Conservation (phyloP, 2,113 vertebrate genomes). For the Capreolus pygargus region DNA sequence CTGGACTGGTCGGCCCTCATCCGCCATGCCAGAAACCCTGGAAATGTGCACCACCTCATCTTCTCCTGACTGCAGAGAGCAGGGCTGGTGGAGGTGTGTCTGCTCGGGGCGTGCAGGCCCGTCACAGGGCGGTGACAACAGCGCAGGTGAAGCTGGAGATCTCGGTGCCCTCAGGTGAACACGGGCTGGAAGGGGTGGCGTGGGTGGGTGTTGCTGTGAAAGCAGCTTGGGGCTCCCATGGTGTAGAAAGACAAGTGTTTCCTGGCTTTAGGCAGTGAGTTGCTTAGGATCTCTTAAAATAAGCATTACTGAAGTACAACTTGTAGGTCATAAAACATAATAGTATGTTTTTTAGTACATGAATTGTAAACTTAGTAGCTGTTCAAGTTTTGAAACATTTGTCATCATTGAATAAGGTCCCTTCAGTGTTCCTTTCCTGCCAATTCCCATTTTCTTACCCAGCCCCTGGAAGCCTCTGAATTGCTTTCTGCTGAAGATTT, state of each 20-base stretch:
- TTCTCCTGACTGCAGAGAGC: accelerated
- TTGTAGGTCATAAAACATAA: background rate
- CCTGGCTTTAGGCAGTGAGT: background rate
- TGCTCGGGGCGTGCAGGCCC: accelerated
- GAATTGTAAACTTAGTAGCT: background rate
- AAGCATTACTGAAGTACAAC: background rate
- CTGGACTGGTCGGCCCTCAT: accelerated
- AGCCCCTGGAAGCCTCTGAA: background rate
- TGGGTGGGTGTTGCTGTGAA: accelerated
- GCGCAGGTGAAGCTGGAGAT: accelerated
- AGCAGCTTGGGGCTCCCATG: background rate
- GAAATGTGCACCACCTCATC: accelerated
- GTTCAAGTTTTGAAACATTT: background rate
- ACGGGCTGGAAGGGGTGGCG: accelerated
- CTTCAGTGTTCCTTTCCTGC: background rate
- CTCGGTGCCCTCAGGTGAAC: accelerated
- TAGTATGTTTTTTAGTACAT: background rate
- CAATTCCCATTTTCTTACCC: background rate
- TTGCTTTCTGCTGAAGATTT: background rate
- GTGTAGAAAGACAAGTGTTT: accelerated
- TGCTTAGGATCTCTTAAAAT: background rate
- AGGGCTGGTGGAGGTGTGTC: background rate
- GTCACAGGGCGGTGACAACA: accelerated
- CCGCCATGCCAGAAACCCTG: background rate
- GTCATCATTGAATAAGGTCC: background rate